Percentiles rank a stretch among this genome's conserved stretches.
Conservation (phyloP, 2,888 invertebrate genomes). For the Arrhopalites spinosus region DNA sequence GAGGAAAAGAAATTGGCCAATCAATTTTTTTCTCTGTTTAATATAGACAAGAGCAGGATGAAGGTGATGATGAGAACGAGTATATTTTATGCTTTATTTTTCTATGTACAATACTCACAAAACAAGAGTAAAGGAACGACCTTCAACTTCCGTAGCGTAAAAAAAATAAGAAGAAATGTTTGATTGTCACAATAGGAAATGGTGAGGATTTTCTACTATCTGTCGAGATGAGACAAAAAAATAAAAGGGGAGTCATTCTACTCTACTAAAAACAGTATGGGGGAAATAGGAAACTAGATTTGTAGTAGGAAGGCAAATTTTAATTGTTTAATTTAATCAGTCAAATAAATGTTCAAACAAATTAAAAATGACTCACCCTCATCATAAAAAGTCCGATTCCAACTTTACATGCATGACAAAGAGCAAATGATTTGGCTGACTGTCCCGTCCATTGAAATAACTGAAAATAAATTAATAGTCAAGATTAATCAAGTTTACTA, state of each 20-base stretch:
- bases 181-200: not conserved
- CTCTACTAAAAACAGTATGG: too few relatives aligned
- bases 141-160: not conserved
- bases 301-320: not conserved
- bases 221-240: too few relatives aligned
- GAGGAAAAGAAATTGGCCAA: too few relatives aligned
- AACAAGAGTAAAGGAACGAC: not conserved
- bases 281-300: too few relatives aligned
- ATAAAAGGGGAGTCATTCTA: too few relatives aligned
- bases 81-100: not conserved
- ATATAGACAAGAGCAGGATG: not conserved
- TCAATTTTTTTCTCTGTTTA: not conserved
- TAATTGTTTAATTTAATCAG: conserved; percentile 2
- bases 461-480: not conserved
- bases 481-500: too few relatives aligned
- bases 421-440: conserved; percentile 46
- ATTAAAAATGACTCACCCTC: conserved; percentile 31
- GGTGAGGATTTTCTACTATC: too few relatives aligned
- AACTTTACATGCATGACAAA: conserved; percentile 54
- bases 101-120: not conserved
- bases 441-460: conserved; percentile 52
- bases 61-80: not conserved
- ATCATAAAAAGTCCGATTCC: conserved; percentile 53
- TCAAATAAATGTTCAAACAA: too few relatives aligned
- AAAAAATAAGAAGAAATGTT: not conserved